Percentiles rank a stretch among this genome's conserved stretches.
Conservation (phyloP, 2,888 invertebrate genomes). For the Thecocarcelia acutangulata region DNA sequence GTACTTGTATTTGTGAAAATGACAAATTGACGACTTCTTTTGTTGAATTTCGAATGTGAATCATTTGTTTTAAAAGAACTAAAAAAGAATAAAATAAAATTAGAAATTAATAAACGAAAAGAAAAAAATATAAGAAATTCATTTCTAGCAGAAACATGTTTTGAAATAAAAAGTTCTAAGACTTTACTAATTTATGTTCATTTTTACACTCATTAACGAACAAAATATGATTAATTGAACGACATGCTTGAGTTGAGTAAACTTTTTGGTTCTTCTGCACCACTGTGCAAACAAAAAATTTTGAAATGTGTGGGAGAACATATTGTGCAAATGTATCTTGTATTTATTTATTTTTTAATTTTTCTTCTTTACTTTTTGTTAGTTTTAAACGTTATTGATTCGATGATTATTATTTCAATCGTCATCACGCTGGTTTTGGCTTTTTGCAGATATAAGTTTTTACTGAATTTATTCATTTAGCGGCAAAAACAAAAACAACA, state of each 20-base stretch:
- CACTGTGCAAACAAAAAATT: slow-evolving; percentile 46
- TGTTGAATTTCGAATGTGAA: slow-evolving; percentile 33
- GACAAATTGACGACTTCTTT: slow-evolving; percentile 52
- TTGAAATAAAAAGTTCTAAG: neutral
- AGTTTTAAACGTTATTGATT: slow-evolving; percentile 56
- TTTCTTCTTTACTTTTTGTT: slow-evolving; percentile 15
- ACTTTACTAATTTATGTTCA: neutral
- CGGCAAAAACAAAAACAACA: slow-evolving; percentile 14
- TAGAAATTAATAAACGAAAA: no score
- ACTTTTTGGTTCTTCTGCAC: slow-evolving; percentile 12
- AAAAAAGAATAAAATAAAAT: slow-evolving; percentile 20
- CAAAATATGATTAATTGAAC: slow-evolving; percentile 24
- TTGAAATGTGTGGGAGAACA: slow-evolving; percentile 55
- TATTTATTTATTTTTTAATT: slow-evolving; percentile 8
- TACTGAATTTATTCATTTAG: neutral
- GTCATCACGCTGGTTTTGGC: slow-evolving; percentile 54
- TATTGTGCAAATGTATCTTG: slow-evolving; percentile 26
- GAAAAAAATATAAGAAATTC: neutral
- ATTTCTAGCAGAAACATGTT: neutral
- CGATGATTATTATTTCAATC: slow-evolving; percentile 46
- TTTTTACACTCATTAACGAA: neutral
- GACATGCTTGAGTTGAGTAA: neutral
- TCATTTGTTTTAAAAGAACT: slow-evolving; percentile 26
- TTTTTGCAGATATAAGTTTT: slow-evolving; percentile 26
- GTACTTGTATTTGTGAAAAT: slow-evolving; percentile 25